These are phyloP conservation scores for Drosophila pandora DNA, from an alignment of 1,140 invertebrate genomes.

Conservation along the genomic window DNA sequence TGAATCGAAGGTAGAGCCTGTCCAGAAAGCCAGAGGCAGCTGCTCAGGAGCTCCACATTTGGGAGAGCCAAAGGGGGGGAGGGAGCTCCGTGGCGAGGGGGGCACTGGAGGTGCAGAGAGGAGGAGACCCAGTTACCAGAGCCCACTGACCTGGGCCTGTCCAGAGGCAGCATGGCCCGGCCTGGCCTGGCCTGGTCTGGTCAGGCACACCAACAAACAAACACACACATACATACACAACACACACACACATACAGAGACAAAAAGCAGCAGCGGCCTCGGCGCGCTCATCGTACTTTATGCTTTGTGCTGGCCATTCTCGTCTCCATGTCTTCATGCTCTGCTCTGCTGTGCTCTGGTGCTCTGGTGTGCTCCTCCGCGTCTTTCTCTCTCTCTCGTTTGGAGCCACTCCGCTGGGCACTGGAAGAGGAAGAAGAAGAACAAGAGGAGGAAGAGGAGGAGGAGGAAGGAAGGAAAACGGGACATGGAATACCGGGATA, in stretches of 20 bases:
- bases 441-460: constrained; percentile 1
- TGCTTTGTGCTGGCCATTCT: constrained; percentile 54
- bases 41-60: background rate
- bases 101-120: too few relatives aligned
- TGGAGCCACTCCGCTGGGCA: constrained; percentile 14
- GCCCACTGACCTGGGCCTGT: too few relatives aligned
- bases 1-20: too few relatives aligned
- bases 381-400: background rate
- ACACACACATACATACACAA: background rate
- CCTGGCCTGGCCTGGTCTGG: too few relatives aligned
- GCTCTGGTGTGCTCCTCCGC: constrained; percentile 1
- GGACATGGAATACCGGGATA: background rate
- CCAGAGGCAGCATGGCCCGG: too few relatives aligned
- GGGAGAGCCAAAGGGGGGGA: too few relatives aligned
- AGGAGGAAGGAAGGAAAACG: constrained; percentile 6
- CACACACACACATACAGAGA: constrained; percentile 5
- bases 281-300: constrained; percentile 48
- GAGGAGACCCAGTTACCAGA: too few relatives aligned
- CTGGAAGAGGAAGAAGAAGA: background rate
- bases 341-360: background rate
- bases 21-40: background rate
- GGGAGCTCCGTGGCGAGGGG: too few relatives aligned
- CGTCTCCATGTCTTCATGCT: constrained; percentile 2
- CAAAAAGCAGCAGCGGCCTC: background rate
- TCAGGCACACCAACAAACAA: too few relatives aligned